Evolutionary conservation across 2,888 invertebrate genomes (phyloP), one percentile per base, ranked within the genome.

Genomic region (Amphipoea lucens): DNA sequence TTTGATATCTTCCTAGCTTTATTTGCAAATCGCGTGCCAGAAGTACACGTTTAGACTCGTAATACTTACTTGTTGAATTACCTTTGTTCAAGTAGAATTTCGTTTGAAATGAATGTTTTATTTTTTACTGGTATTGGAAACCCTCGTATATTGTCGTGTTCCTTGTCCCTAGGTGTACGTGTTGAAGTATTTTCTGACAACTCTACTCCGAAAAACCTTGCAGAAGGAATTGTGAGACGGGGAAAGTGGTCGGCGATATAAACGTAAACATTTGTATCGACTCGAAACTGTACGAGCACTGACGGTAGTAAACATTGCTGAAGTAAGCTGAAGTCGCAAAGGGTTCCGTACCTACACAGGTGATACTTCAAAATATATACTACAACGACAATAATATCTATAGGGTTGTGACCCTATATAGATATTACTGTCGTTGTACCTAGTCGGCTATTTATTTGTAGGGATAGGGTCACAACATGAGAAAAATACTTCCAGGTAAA

Each of bases 1-100:
- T 94, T 95, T 95, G 95, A 95, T 96, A 96, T 96, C 96, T 96
- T 94, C 92, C 92, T 93, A 93, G 94, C 90, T 96, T 96, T 96
- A 96, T 96, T 96, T 96, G 95, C 94, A 93, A 95, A 96, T 96
- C 95, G 96, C 96, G 96, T 96, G 96, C 91, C 82, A 85, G 86
- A 67, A 84, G 88, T 92, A 93, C 93, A 91, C 91, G 92, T 92
- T 93, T 93, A 92, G 90, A 93, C 89, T 91, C 84, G 91, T 92
- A 92, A 90, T 93, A 93, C 91, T 88, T 94, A 95, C 95, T 95
- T 95, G 95, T 96, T 95, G 95, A 95, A 94, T 95, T 95, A 94
- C 91, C 90, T 91, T 92, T 91, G 91, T 93, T 91, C 84, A 89
- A 92, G 87, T 90, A 88, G 87, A 93, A 92, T 92, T 92, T 89